Base-by-base conservation (phyloP, 1,140 invertebrate genomes). In the Nephotettix cincticeps region DNA sequence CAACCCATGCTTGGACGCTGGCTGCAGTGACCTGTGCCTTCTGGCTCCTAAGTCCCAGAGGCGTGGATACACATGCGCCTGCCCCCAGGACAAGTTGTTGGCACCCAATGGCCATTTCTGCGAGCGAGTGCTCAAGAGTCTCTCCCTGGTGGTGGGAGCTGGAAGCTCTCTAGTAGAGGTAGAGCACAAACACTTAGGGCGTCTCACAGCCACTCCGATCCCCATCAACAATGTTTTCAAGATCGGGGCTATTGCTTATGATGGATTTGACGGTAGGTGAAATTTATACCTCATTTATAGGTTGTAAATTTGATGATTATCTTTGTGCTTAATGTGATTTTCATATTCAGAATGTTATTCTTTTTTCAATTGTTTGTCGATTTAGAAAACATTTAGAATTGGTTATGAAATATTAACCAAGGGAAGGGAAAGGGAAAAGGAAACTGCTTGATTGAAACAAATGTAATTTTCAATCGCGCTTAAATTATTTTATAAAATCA, bases 1-100 rank as follows among this genome's bases (percentile, higher is more conserved):
- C 0, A 93, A 95, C 82, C 90, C 91, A 4, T 98, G 95, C 79
- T 76, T 77, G 21, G 74, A 81, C 54, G 80, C 85, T 32, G 78
- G 83, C 0, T 97, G 95, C 78, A 89, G 87, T 23, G 90, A 97
- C 77, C 78, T 97, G 21, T 97, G 95, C 76, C 79, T 97, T 0
- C 79, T 97, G 30, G 86, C 86, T 2, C 87, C 88, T 0, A 81
- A 81, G 25, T 0, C 67, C 64, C 0, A 25, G 17, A 11, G 32
- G 51, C 19, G n/a, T 21, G 19, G 43, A 63, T 89, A 88, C 75
- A 83, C 83, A 0, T 98, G 95, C 80, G 89, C 86, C 4, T 98
- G 95, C 77, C 91, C 93, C 0, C 84, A 90, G 28, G 88, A 90
- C 17, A 90, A 92, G 78, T 75, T 79, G 32, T 76, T 92, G 0